Conservation (phyloP, 2,113 vertebrate species). For the Acrocephalus arundinaceus region DNA sequence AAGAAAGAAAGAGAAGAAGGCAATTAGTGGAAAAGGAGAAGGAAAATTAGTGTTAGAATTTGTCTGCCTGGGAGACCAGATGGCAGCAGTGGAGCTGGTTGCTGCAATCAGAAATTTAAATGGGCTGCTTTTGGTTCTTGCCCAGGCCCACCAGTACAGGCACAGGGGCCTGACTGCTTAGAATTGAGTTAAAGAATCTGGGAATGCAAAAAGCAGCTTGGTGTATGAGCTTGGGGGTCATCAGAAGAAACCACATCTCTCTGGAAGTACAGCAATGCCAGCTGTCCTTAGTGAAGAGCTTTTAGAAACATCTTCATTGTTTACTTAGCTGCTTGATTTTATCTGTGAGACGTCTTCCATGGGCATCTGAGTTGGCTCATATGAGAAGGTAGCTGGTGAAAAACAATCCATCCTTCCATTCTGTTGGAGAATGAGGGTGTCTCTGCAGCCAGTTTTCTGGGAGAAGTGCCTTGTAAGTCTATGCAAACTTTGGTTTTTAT, state of each 20-base stretch:
- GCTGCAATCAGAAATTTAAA: background rate
- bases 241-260: background rate
- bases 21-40: background rate
- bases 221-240: background rate
- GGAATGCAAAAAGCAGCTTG: background rate
- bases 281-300: background rate
- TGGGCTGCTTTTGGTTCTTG: background rate
- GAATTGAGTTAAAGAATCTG: background rate
- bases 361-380: constrained; percentile 64
- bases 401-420: constrained; percentile 69
- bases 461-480: constrained; percentile 66
- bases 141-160: too few relatives aligned
- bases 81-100: background rate
- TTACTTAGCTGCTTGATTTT: background rate
- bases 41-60: background rate
- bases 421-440: constrained; percentile 65
- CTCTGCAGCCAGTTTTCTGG: background rate
- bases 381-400: constrained; percentile 68
- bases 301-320: background rate
- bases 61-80: background rate
- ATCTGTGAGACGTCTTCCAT: background rate
- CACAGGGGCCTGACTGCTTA: background rate
- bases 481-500: constrained; percentile 67
- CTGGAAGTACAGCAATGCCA: accelerated
- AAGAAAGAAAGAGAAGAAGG: background rate